Evolutionary conservation across 2,113 vertebrate genomes (phyloP).

Genomic region (Oenanthe melanoleuca): DNA sequence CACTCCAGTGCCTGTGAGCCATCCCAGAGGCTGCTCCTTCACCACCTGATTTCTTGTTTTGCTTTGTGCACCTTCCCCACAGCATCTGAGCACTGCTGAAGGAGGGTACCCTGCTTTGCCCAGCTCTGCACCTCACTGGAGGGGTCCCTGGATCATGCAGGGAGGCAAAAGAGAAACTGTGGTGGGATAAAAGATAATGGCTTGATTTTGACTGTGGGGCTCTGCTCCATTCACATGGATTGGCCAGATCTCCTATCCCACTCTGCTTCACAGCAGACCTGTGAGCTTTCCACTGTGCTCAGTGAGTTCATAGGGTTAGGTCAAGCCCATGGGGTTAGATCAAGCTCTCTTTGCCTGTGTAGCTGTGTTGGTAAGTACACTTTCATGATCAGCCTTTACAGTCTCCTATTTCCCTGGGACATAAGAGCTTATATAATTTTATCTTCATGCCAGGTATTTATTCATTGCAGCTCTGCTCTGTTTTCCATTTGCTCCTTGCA

Average conservation of each 20-base stretch:
- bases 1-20: neutral
- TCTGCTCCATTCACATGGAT: neutral
- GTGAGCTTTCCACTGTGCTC: neutral
- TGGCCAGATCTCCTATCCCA: neutral
- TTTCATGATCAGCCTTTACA: neutral
- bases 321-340: neutral
- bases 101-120: neutral
- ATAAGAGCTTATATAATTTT: neutral
- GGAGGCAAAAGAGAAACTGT: neutral
- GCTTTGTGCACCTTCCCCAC: neutral
- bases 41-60: neutral
- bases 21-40: neutral
- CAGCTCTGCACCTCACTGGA: neutral
- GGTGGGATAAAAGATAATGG: neutral
- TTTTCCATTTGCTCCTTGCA: neutral
- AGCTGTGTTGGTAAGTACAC: fast-evolving
- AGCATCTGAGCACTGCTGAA: neutral
- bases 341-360: neutral
- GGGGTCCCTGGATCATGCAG: neutral
- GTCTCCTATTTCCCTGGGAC: neutral
- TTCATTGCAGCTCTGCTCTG: neutral
- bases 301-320: neutral
- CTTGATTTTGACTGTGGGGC: neutral
- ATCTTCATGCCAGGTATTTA: neutral
- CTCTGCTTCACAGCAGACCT: neutral